Conservation (phyloP, 2,113 vertebrate species). For the Platysteira castanea region DNA sequence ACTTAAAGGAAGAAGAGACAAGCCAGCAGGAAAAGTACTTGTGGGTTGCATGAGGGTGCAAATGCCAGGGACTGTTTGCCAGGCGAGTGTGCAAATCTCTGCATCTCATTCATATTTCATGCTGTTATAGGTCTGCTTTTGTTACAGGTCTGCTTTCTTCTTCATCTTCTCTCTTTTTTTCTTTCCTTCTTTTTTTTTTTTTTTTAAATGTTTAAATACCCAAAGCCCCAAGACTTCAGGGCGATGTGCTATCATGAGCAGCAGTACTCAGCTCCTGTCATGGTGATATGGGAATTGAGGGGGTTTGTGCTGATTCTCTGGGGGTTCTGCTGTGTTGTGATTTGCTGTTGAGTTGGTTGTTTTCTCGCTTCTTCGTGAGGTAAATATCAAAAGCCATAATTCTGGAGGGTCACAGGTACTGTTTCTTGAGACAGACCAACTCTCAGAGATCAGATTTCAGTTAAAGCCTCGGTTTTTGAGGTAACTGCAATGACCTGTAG, state of each 20-base stretch:
- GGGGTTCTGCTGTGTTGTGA: neutral
- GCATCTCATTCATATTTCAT: slow-evolving; percentile 37
- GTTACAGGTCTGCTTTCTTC: neutral
- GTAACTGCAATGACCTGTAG: neutral
- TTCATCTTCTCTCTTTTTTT: neutral
- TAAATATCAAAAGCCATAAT: neutral
- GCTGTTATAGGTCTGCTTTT: neutral
- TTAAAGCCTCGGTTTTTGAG: neutral
- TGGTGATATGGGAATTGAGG: neutral
- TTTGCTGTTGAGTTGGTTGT: neutral
- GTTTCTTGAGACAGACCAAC: neutral
- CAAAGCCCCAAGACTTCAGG: neutral
- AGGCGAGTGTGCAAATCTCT: slow-evolving; percentile 29
- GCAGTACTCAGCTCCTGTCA: neutral
- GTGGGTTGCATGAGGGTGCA: slow-evolving; percentile 33
- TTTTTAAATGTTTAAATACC: neutral
- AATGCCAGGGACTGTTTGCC: neutral
- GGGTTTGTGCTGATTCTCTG: neutral
- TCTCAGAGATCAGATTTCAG: neutral
- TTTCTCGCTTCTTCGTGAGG: neutral
- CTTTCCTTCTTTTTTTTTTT: too few species aligned
- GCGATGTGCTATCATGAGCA: neutral
- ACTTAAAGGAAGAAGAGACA: slow-evolving; percentile 52
- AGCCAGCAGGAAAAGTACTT: slow-evolving; percentile 19
- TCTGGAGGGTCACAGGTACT: neutral